Evolutionary conservation across 2,113 vertebrate species (phyloP), one percentile per base, ranked within the genome.

Genomic region (Chionomys nivalis): DNA sequence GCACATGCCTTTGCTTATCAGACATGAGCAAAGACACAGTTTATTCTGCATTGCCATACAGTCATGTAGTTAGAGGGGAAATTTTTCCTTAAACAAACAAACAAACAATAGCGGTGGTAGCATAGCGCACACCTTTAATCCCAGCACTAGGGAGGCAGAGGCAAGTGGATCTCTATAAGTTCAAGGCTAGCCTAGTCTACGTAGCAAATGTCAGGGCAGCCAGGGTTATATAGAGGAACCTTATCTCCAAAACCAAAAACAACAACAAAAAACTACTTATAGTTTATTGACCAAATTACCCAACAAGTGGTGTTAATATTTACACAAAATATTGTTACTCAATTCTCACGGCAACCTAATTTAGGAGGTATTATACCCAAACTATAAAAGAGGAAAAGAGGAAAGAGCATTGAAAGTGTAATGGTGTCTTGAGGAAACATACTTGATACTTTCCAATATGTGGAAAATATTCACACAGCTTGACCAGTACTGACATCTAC

Each of bases 401-500:
- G 13, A 87, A 92, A 88, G 6, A 77, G 42, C 52, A 70, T 70
- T 85, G 63, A 87, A 93, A 93, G 79, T 12, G 68, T 89, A 87
- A 63, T 4, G 65, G 47, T 26, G 31, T 97, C 90, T 78, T 87
- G 33, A n/a, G 39, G 44, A 87, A 87, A 94, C 42, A 31, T 85
- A 90, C 76, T 61, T 87, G 65, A 24, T 72, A 47, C 90, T 66
- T 94, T 94, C 24, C 44, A 87, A 19, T 65, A 73, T 81, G 39
- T 93, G 33, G 58, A 87, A 93, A 97, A 92, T 44, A 28, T 49
- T 89, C 55, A 88, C 55, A 88, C 12, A 90, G 6, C 28, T 68
- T 82, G 26, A 85, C n/a, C 0, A 68, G 47, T 16, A 83, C 49
- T 72, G 12, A 52, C 21, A 83, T 81, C 66, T 78, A 42, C 55